Percentiles rank a stretch among this genome's conserved stretches.
Evolutionary conservation across 2,888 invertebrate genomes (phyloP).

Genomic region (Aphidius colemani): DNA sequence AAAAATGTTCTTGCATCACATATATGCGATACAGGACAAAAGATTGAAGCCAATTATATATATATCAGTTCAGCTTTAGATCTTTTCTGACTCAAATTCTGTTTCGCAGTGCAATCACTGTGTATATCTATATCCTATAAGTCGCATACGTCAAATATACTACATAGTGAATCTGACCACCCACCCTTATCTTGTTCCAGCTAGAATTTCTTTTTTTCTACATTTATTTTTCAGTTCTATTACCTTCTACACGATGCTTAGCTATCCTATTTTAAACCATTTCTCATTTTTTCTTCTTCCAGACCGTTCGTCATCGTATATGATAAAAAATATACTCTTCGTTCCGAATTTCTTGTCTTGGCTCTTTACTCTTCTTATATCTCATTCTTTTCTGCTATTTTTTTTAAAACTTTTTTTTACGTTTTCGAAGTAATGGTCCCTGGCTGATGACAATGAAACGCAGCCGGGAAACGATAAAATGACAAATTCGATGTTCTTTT

Average conservation of each 20-base stretch:
- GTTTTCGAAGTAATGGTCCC: conserved; percentile 1
- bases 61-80: conserved; percentile 44
- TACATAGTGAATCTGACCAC: conserved; percentile 27
- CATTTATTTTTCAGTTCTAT: conserved; percentile 18
- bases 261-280: conserved; percentile 31
- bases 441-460: neutral
- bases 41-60: conserved; percentile 35
- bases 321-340: conserved; percentile 4
- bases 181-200: conserved; percentile 50
- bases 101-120: conserved; percentile 34
- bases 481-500: conserved; percentile 33
- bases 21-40: conserved; percentile 12
- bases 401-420: neutral
- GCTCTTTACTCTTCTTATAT: too few relatives aligned
- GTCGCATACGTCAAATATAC: conserved; percentile 30
- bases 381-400: neutral
- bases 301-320: conserved; percentile 23
- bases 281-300: conserved; percentile 36
- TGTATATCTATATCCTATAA: conserved; percentile 32
- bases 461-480: neutral
- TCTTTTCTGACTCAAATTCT: conserved; percentile 33
- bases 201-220: conserved; percentile 32
- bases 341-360: conserved; percentile 5
- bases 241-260: conserved; percentile 41
- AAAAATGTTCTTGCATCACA: neutral